These are phyloP conservation scores for Hybognathus amarus DNA, from an alignment of 2,797 vertebrate genomes.

Conservation along the genomic window DNA sequence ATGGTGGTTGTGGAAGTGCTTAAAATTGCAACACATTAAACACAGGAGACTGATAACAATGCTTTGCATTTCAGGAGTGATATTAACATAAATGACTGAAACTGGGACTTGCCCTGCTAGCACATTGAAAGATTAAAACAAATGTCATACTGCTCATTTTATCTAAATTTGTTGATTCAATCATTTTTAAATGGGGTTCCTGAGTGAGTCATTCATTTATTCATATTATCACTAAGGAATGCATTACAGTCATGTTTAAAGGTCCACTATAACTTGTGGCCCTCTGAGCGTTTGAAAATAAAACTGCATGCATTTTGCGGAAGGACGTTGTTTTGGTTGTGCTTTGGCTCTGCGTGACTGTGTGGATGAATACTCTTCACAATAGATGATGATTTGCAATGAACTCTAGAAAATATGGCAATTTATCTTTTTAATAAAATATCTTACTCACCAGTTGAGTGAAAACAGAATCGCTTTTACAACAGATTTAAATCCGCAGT, in stretches of 20 bases:
- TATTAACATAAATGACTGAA: slow-evolving; percentile 97
- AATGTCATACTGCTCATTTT: neutral
- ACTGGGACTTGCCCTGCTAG: slow-evolving; percentile 90
- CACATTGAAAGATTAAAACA: slow-evolving; percentile 88
- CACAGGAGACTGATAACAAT: slow-evolving; percentile 92
- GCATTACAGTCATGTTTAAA: neutral
- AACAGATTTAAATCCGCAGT: too few species aligned
- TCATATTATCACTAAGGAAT: neutral
- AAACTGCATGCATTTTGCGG: neutral
- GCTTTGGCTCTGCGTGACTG: neutral
- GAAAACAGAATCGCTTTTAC: too few species aligned
- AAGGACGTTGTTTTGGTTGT: too few species aligned
- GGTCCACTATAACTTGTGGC: neutral
- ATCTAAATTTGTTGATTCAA: neutral
- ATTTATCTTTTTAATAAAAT: neutral
- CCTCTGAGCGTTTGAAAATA: neutral
- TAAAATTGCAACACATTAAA: slow-evolving; percentile 64
- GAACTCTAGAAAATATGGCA: neutral
- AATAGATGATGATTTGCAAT: neutral
- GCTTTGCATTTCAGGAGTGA: slow-evolving; percentile 92
- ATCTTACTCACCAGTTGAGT: neutral
- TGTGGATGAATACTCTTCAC: neutral
- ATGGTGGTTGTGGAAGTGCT: slow-evolving; percentile 94
- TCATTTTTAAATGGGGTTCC: neutral
- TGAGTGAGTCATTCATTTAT: neutral